Conservation (phyloP, 2,113 vertebrate species). For the Madoqua kirkii region DNA sequence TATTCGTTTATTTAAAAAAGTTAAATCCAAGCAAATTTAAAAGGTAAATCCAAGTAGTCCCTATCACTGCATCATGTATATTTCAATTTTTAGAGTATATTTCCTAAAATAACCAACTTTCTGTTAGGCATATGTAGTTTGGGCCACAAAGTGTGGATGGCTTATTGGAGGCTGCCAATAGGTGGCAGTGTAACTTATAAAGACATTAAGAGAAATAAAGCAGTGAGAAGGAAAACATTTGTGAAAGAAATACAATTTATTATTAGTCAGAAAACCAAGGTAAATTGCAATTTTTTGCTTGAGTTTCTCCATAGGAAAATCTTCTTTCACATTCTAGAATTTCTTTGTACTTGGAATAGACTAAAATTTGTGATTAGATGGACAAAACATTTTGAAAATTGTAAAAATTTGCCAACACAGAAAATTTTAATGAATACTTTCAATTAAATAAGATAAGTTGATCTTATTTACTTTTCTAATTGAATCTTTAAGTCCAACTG, state of each 20-base stretch:
- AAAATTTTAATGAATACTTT: neutral
- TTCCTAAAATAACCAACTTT: neutral
- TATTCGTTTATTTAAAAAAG: neutral
- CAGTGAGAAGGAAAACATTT: neutral
- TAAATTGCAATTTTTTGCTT: neutral
- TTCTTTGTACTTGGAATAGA: neutral
- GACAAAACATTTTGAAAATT: neutral
- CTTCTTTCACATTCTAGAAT: neutral
- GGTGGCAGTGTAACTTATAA: slow-evolving; percentile 39
- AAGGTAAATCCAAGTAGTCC: fast-evolving
- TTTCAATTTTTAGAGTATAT: neutral
- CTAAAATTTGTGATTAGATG: neutral
- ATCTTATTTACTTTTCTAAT: neutral
- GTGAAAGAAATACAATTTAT: neutral
- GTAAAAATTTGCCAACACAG: neutral
- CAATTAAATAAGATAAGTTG: neutral
- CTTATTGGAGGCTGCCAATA: slow-evolving; percentile 49
- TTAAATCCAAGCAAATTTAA: fast-evolving
- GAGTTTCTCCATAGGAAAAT: neutral
- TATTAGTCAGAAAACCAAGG: neutral
- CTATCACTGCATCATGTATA: neutral
- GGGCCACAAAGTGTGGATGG: neutral
- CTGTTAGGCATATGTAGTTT: neutral
- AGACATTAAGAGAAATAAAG: neutral
- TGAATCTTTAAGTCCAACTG: neutral